Conservation (phyloP, 2,888 invertebrate genomes). For the Ditula angustiorana region DNA sequence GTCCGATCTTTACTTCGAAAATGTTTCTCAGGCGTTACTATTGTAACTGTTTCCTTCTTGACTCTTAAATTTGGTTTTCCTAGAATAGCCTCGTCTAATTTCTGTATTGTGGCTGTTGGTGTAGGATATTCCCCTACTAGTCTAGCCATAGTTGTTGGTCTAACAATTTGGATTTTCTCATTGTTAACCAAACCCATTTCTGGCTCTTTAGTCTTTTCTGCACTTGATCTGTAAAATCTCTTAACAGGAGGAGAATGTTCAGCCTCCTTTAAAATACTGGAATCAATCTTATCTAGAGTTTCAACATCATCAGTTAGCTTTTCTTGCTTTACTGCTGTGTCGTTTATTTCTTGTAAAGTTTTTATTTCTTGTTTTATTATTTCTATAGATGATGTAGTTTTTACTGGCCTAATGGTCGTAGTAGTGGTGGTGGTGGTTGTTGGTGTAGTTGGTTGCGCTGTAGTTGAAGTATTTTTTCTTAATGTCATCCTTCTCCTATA, state of each 20-base stretch:
- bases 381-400: conserved; percentile 56
- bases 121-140: conserved; percentile 66
- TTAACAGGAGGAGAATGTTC: conserved; percentile 60
- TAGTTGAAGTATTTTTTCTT: conserved; percentile 55
- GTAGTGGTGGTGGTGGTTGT: conserved; percentile 44
- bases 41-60: conserved; percentile 55
- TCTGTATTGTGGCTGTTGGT: conserved; percentile 65
- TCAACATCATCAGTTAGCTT: conserved; percentile 68
- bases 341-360: conserved; percentile 55
- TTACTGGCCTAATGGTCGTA: conserved; percentile 48
- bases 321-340: conserved; percentile 57
- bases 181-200: conserved; percentile 71
- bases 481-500: conserved; percentile 71
- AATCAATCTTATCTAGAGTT: conserved; percentile 56
- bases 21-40: conserved; percentile 57
- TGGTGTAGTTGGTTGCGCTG: conserved; percentile 47
- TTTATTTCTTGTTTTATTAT: conserved; percentile 67
- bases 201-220: conserved; percentile 59
- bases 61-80: conserved; percentile 58
- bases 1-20: conserved; percentile 56
- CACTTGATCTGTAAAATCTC: conserved; percentile 76
- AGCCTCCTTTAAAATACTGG: conserved; percentile 52
- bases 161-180: conserved; percentile 73
- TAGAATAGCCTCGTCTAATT: conserved; percentile 74
- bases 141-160: conserved; percentile 66